Evolutionary conservation across 2,797 vertebrate species (phyloP).

Genomic region (Galagoides demidoff): DNA sequence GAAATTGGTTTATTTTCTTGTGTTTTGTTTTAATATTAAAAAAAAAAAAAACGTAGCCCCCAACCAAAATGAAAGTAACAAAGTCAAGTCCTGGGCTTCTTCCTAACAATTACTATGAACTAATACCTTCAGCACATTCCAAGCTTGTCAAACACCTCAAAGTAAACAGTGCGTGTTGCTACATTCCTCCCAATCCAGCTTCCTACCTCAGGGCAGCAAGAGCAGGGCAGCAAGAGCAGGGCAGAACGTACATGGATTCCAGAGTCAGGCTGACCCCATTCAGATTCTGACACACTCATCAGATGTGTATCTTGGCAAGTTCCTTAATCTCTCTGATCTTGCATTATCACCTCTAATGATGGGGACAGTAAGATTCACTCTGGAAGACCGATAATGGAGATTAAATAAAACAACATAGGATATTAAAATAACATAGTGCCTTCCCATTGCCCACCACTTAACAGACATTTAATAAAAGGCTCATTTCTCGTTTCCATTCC

Average conservation of each 20-base stretch:
- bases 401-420: constrained; percentile 9
- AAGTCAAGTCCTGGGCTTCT: background rate
- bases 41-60: background rate
- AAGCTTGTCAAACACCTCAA: background rate
- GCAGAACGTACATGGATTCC: background rate
- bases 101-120: background rate
- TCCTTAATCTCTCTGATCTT: background rate
- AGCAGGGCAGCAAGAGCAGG: background rate
- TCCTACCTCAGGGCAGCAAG: background rate
- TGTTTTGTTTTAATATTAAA: background rate
- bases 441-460: background rate
- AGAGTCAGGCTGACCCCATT: background rate
- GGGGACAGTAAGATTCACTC: background rate
- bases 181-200: background rate
- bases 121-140: background rate
- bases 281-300: background rate
- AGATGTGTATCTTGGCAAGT: background rate
- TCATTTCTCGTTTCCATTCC: background rate
- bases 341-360: background rate
- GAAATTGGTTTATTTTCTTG: background rate
- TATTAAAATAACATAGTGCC: background rate
- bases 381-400: background rate
- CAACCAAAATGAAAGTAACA: constrained; percentile 10
- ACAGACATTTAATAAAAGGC: background rate
- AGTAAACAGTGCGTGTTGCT: background rate